Conservation (phyloP, 2,113 vertebrate genomes). For the Chionis minor region DNA sequence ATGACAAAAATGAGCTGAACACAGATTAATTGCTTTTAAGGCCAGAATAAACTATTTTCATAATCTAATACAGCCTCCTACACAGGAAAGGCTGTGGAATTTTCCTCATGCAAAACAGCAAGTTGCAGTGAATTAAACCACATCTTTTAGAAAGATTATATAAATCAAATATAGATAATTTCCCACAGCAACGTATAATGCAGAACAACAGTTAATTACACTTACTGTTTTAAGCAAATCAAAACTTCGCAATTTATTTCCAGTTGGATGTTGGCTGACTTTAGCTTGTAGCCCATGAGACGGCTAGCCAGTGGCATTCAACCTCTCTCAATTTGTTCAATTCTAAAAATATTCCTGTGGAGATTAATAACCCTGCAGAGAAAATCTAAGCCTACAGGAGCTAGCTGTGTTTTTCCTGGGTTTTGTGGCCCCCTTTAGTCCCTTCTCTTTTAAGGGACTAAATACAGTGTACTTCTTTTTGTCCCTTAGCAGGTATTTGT, state of each 20-base stretch:
- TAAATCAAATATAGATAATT: neutral
- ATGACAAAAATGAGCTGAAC: conserved; percentile 25
- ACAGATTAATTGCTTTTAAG: neutral
- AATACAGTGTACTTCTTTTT: neutral
- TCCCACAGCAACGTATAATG: neutral
- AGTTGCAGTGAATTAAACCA: neutral
- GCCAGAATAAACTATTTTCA: neutral
- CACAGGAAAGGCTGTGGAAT: neutral
- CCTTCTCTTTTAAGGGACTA: neutral
- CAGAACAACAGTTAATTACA: neutral
- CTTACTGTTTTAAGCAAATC: neutral
- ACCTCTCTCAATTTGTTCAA: neutral
- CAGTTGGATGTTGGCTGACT: neutral
- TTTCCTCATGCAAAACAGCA: neutral
- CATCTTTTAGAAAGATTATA: neutral
- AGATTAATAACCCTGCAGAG: neutral
- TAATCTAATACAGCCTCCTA: neutral
- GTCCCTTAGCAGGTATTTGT: neutral
- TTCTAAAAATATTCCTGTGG: neutral
- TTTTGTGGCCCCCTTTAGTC: neutral
- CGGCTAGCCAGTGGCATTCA: neutral
- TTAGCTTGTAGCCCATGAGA: neutral
- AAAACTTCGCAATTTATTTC: neutral
- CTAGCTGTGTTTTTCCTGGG: neutral
- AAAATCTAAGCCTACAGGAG: neutral